phyloP scores from a whole-genome alignment of 2,888 invertebrate species.

The Scotopteryx bipunctaria region DNA sequence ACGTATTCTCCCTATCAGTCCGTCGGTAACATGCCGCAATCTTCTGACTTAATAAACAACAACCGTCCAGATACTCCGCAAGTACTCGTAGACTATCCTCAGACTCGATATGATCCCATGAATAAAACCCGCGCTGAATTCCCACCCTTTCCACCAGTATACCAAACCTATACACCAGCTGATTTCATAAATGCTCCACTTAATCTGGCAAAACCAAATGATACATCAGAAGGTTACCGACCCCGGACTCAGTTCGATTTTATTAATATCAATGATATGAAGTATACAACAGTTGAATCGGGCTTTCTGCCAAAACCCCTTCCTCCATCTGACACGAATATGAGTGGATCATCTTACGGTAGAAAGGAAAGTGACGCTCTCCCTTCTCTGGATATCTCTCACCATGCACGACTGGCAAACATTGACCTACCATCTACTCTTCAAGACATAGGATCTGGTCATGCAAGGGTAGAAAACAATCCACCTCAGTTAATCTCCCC shows the following conservation, averaged over 20 bases:
- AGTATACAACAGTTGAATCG: neutral
- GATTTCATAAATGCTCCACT: slow-evolving; percentile 3
- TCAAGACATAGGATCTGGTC: neutral
- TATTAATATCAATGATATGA: neutral
- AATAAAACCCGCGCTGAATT: neutral
- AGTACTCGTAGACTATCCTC: neutral
- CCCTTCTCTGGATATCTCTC: neutral
- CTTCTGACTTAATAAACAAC: slow-evolving; percentile 1
- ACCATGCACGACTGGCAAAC: slow-evolving; percentile 3
- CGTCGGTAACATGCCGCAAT: neutral
- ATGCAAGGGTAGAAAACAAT: neutral
- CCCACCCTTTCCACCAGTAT: neutral
- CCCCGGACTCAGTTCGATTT: slow-evolving; percentile 1
- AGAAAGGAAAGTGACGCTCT: neutral
- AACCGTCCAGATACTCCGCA: slow-evolving; percentile 4
- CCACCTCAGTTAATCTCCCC: neutral
- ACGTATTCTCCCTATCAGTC: neutral
- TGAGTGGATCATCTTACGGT: neutral
- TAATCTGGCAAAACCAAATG: slow-evolving; percentile 4
- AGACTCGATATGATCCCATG: neutral
- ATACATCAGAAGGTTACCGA: neutral
- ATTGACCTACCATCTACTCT: slow-evolving; percentile 2
- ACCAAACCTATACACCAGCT: neutral
- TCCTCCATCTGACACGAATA: neutral
- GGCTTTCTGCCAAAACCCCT: neutral